Conservation (phyloP, 2,888 invertebrate genomes). For the Hybos culiciformis region DNA sequence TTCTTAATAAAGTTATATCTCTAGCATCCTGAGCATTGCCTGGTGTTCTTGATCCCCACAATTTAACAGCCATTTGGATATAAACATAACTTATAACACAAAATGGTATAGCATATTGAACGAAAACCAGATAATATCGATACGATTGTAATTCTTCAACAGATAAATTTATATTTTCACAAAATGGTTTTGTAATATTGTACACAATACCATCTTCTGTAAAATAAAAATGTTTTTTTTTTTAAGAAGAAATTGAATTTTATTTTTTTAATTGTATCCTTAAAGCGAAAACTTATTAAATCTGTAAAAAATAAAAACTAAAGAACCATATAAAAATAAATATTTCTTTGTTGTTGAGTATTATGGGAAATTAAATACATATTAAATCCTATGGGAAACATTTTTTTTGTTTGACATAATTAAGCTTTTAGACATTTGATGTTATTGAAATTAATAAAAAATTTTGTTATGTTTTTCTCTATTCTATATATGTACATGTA, state of each 20-base stretch:
- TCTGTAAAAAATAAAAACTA: no score
- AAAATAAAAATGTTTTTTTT: neutral
- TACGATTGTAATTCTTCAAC: constrained; percentile 38
- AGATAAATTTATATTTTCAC: constrained; percentile 38
- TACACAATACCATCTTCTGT: constrained; percentile 26
- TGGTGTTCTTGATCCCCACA: constrained; percentile 68
- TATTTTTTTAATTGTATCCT: no score
- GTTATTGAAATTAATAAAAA: no score
- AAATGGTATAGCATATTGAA: constrained; percentile 66
- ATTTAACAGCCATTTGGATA: constrained; percentile 58
- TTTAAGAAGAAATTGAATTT: neutral
- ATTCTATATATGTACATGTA: no score
- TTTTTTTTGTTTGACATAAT: no score
- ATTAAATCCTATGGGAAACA: no score
- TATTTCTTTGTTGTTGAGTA: no score
- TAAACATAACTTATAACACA: constrained; percentile 72
- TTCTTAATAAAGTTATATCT: constrained; percentile 65
- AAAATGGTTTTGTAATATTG: constrained; percentile 38
- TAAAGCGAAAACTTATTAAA: no score
- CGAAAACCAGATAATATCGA: constrained; percentile 38
- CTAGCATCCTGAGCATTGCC: constrained; percentile 65
- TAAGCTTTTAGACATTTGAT: no score
- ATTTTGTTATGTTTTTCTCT: no score
- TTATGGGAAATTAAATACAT: no score
- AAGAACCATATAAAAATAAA: no score